Percentiles rank a stretch among this genome's conserved stretches.
phyloP scores from a whole-genome alignment of 2,888 invertebrate species.

The Tenthredo distinguenda region DNA sequence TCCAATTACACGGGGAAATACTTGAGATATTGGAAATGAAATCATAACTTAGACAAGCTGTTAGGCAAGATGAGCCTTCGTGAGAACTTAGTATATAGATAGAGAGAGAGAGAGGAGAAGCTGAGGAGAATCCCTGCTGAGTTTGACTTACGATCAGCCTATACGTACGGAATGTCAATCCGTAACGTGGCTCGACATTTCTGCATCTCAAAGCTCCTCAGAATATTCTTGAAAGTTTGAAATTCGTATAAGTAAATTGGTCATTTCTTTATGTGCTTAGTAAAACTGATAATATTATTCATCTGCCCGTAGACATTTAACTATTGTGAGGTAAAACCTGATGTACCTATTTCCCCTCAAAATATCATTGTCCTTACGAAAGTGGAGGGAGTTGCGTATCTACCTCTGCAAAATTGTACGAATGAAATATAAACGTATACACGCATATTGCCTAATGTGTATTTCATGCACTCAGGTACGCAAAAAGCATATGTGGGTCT shows the following conservation, averaged over 20 bases:
- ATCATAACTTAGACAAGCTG: slow-evolving; percentile 44
- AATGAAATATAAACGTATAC: not conserved
- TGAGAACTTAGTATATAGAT: not conserved
- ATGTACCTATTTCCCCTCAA: not conserved
- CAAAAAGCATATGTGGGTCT: not conserved
- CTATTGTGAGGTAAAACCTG: not conserved
- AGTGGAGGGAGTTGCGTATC: not conserved
- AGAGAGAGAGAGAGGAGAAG: not conserved
- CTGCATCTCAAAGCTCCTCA: not conserved
- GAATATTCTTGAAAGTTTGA: not conserved
- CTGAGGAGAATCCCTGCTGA: not conserved
- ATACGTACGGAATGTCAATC: not conserved
- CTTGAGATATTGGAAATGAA: slow-evolving; percentile 47
- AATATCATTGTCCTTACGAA: not conserved
- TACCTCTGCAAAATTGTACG: not conserved
- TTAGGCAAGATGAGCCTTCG: slow-evolving; percentile 16
- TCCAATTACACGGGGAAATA: slow-evolving; percentile 35
- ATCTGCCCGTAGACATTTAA: not conserved
- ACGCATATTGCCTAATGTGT: not conserved
- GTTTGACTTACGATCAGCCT: not conserved
- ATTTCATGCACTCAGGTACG: not conserved
- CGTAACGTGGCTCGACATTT: not conserved
- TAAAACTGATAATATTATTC: not conserved
- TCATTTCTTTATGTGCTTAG: not conserved
- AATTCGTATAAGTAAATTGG: not conserved